Percentiles rank a stretch among this genome's conserved stretches.
Evolutionary conservation across 2,888 invertebrate genomes (phyloP).

Genomic region (Xestia xanthographa): DNA sequence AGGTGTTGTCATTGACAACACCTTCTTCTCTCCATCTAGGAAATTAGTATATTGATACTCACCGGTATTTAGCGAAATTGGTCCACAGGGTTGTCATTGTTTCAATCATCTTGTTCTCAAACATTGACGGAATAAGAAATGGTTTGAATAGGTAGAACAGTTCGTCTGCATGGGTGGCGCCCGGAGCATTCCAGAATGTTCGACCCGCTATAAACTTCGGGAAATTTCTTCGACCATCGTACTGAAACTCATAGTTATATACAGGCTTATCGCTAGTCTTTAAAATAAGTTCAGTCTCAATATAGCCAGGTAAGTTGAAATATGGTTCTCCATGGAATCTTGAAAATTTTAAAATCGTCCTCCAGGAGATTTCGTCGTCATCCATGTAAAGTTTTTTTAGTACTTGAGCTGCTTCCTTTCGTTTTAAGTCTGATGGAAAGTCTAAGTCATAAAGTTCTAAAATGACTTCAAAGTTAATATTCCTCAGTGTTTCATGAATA

Average conservation of each 20-base stretch:
- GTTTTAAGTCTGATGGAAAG: conserved; percentile 25
- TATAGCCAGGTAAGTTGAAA: conserved; percentile 31
- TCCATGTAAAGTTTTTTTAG: conserved; percentile 42
- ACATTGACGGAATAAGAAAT: conserved; percentile 22
- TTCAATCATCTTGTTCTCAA: conserved; percentile 56
- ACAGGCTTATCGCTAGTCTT: conserved; percentile 45
- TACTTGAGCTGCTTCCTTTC: conserved; percentile 3
- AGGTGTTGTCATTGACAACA: not conserved
- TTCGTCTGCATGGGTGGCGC: conserved; percentile 42
- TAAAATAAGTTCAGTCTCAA: conserved; percentile 38
- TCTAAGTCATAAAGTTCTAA: conserved; percentile 21
- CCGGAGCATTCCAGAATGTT: conserved; percentile 25
- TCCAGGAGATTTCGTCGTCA: conserved; percentile 30
- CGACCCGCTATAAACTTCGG: conserved; percentile 20
- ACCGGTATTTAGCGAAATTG: conserved; percentile 66
- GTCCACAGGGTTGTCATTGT: conserved; percentile 64
- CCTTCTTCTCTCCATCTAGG: too few relatives aligned
- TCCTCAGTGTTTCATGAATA: conserved; percentile 19
- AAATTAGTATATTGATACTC: too few relatives aligned
- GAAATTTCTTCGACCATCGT: conserved; percentile 31
- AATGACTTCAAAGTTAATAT: conserved; percentile 14
- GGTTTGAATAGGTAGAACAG: conserved; percentile 32
- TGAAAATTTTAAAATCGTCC: conserved; percentile 40
- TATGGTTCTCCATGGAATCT: conserved; percentile 45
- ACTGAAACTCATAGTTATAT: conserved; percentile 61